Percentiles rank a stretch among this genome's conserved stretches.
Conservation (phyloP, 1,140 invertebrate genomes). For the Tigriopus japonicus region DNA sequence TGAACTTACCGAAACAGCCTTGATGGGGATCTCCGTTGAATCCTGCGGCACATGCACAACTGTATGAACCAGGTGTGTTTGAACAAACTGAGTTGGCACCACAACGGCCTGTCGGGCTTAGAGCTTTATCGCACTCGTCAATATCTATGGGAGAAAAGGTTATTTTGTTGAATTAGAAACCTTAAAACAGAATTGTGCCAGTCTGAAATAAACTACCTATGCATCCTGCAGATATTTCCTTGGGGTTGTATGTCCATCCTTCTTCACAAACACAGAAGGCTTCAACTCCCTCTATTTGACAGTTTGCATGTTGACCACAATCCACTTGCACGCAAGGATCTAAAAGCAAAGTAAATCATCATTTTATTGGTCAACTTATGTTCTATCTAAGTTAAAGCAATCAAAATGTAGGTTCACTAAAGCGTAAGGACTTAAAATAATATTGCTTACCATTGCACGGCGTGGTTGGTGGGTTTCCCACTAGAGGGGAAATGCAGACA, state of each 20-base stretch:
- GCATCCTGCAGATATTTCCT: constrained; percentile 67
- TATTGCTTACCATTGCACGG: constrained; percentile 44
- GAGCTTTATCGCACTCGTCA: constrained; percentile 64
- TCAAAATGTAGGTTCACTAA: too few relatives aligned
- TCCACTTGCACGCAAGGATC: constrained; percentile 76
- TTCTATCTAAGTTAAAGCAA: too few relatives aligned
- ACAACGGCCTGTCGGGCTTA: constrained; percentile 50
- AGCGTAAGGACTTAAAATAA: too few relatives aligned
- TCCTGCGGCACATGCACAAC: constrained; percentile 21
- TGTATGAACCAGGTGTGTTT: constrained; percentile 33
- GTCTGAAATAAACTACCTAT: constrained; percentile 34
- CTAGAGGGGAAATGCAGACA: constrained; percentile 63
- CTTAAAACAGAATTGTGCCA: too few relatives aligned
- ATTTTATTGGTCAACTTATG: too few relatives aligned
- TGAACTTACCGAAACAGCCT: constrained; percentile 19
- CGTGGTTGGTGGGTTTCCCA: constrained; percentile 55
- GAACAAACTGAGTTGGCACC: constrained; percentile 61
- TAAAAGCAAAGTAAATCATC: constrained; percentile 21
- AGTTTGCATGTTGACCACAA: constrained; percentile 68
- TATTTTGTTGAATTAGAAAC: too few relatives aligned
- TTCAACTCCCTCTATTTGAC: constrained; percentile 66
- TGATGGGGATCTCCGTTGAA: constrained; percentile 20
- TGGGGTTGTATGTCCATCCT: constrained; percentile 74
- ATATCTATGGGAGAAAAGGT: constrained; percentile 51
- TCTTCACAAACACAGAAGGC: constrained; percentile 81